Evolutionary conservation across 2,888 invertebrate species (phyloP).

Genomic region (Agrochola litura): DNA sequence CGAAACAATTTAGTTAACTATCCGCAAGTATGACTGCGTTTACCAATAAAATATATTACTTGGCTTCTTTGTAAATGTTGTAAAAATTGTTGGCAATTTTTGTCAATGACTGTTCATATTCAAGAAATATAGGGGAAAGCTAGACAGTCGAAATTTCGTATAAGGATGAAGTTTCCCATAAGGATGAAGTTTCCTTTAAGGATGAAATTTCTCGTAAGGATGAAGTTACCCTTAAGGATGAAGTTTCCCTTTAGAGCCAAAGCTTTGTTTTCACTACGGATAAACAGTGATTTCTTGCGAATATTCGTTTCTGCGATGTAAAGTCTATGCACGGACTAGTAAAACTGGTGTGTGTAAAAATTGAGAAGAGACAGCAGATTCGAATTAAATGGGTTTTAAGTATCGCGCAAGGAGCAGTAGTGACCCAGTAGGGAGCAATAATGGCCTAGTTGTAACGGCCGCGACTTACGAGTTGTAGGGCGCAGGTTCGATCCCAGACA

Average conservation of each 20-base stretch:
- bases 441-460: no score
- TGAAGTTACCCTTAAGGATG: not conserved
- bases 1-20: constrained; percentile 70
- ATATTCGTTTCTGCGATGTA: not conserved
- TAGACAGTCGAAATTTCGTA: not conserved
- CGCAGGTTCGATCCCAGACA: no score
- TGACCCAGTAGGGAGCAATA: no score
- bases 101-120: not conserved
- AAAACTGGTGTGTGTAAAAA: no score
- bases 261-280: not conserved
- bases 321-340: not conserved
- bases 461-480: no score
- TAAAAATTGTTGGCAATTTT: not conserved
- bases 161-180: not conserved
- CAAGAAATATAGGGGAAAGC: not conserved
- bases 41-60: constrained; percentile 49
- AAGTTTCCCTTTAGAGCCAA: not conserved
- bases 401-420: no score
- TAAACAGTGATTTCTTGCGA: not conserved
- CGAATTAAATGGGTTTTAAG: not conserved
- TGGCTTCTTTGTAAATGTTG: constrained; percentile 46
- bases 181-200: no score
- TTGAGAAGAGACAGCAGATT: not conserved
- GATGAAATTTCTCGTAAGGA: no score
- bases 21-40: constrained; percentile 49